Evolutionary conservation across 2,888 invertebrate species (phyloP), one percentile per base, ranked within the genome.

Genomic region (Caenorhabditis drosophilae): DNA sequence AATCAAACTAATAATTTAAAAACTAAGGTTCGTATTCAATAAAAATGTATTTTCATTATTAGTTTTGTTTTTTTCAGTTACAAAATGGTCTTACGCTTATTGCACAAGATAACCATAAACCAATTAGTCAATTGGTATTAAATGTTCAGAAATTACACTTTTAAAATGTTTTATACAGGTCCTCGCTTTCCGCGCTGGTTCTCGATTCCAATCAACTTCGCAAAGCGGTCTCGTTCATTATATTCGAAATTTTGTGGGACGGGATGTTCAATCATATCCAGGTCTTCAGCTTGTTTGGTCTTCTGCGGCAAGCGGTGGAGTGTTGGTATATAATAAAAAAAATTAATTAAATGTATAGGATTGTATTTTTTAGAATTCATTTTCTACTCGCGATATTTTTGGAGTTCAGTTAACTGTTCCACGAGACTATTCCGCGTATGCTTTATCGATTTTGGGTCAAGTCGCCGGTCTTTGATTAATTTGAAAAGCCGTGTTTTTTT

Each of bases 191-290:
- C 91, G 89, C 57, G 86, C 86, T 52, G 95, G 96, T 42, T 88
- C 93, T 18, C 90, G 95, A 23, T 90, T 90, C 85, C 96, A 97
- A 85, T 88, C 88, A 0, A 87, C 88, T 47, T 89, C 90, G 1
- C 91, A 90, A 64, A 86, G 89, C 72, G 97, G 96, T 34, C 87
- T 90, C 0, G 86, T 90, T 1, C 94, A 96, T 85, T 85, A 90
- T 50, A 84, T 96, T 25, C 89, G 95, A 40, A 87, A 90, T 58
- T 88, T 89, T 57, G 90, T 92, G 44, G 91, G 91, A 11, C 85
- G 92, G 50, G 73, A 73, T 51, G 60, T 67, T 20, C 52, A 63
- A 23, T 52, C 68, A 11, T 72, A 70, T 53, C 63, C 64, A 1
- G 71, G 68, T 27, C 53, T 61, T 41, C 63, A 66, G 25, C 60